phyloP scores from a whole-genome alignment of 2,797 vertebrate genomes.

The Hoplostethus atlanticus region DNA sequence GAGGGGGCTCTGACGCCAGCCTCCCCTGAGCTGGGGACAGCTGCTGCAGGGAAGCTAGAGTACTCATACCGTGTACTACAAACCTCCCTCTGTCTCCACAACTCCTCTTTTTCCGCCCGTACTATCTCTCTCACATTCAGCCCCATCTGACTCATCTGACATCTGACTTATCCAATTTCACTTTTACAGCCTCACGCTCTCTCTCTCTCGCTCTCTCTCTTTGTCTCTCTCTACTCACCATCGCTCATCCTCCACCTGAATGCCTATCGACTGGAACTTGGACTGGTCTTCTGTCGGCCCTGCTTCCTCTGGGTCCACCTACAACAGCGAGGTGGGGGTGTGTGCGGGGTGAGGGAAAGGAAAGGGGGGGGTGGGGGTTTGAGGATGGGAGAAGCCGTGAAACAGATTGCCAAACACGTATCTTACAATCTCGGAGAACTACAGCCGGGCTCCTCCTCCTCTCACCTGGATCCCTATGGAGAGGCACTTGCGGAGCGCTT shows the following conservation, averaged over 20 bases:
- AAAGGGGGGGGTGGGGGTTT: no score
- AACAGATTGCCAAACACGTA: neutral
- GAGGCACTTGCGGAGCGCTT: constrained; percentile 92
- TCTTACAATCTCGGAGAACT: neutral
- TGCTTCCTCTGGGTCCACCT: constrained; percentile 96
- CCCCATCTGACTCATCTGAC: neutral
- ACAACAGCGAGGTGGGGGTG: constrained; percentile 15
- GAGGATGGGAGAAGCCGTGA: constrained; percentile 32
- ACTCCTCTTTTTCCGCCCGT: constrained; percentile 18
- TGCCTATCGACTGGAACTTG: constrained; percentile 98
- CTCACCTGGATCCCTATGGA: constrained; percentile 86
- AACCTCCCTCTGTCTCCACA: constrained; percentile 50
- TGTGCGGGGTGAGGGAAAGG: no score
- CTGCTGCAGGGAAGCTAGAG: constrained; percentile 67
- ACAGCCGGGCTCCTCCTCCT: neutral
- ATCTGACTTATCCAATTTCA: constrained; percentile 50
- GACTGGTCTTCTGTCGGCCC: constrained; percentile 88
- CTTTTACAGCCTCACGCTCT: constrained; percentile 10
- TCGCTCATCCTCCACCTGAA: constrained; percentile 97
- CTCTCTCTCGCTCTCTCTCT: neutral
- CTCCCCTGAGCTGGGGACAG: constrained; percentile 74
- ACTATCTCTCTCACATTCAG: constrained; percentile 36
- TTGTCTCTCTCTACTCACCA: constrained; percentile 85
- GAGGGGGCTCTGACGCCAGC: constrained; percentile 76
- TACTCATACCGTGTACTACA: constrained; percentile 48